phyloP scores from a whole-genome alignment of 2,888 invertebrate genomes.

The Ametastegia equiseti region DNA sequence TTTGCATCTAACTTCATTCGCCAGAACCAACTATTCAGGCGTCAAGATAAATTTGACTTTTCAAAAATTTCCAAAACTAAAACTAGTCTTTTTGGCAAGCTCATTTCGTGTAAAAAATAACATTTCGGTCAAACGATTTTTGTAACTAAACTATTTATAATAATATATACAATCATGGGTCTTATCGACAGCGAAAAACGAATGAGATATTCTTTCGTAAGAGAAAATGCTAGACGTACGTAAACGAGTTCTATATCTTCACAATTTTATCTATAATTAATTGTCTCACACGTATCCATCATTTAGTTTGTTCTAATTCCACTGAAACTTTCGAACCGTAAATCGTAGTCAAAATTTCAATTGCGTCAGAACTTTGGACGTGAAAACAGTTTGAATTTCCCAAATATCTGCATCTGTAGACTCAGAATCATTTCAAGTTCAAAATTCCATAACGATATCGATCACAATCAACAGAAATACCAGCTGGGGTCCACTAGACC shows the following conservation, averaged over 20 bases:
- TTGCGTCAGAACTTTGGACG: too few relatives aligned
- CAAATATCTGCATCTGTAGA: too few relatives aligned
- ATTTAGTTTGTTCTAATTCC: not conserved
- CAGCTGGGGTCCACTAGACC: too few relatives aligned
- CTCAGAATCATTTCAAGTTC: too few relatives aligned
- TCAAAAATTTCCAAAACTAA: slow-evolving; percentile 7
- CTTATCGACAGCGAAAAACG: slow-evolving; percentile 51
- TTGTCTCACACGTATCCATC: not conserved
- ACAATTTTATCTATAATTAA: too few relatives aligned
- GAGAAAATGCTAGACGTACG: slow-evolving; percentile 60
- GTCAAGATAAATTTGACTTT: slow-evolving; percentile 16
- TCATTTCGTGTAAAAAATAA: not conserved
- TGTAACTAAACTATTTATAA: not conserved
- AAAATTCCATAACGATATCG: too few relatives aligned
- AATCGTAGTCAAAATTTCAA: too few relatives aligned
- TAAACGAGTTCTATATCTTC: slow-evolving; percentile 42
- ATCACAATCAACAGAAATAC: too few relatives aligned
- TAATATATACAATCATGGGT: slow-evolving; percentile 14
- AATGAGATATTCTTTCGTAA: slow-evolving; percentile 61
- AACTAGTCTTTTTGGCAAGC: not conserved
- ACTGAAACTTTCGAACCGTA: too few relatives aligned
- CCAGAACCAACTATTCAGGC: not conserved
- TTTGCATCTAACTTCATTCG: slow-evolving; percentile 29
- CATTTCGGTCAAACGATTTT: not conserved
- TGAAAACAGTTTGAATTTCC: too few relatives aligned